phyloP scores from a whole-genome alignment of 2,888 invertebrate species.

The Pocota personata region DNA sequence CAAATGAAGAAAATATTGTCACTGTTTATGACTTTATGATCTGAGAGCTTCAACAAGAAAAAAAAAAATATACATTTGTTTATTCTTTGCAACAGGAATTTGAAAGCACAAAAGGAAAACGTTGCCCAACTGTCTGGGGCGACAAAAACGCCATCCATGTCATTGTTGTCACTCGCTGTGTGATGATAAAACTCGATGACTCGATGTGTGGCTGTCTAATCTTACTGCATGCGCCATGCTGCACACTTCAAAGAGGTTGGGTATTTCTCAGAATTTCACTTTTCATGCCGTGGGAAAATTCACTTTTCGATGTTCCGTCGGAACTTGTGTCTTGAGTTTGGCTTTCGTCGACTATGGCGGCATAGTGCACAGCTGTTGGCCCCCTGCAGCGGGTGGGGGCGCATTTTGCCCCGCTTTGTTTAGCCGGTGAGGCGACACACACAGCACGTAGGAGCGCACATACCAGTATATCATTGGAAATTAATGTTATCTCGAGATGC shows the following conservation, averaged over 20 bases:
- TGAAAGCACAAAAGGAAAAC: slow-evolving; percentile 42
- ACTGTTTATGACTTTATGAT: slow-evolving; percentile 37
- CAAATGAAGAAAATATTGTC: slow-evolving; percentile 11
- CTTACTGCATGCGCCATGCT: slow-evolving; percentile 56
- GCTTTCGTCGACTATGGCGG: background rate
- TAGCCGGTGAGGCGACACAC: background rate
- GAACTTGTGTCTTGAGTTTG: slow-evolving; percentile 4
- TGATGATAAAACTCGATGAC: slow-evolving; percentile 49
- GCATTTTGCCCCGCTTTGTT: slow-evolving; percentile 14
- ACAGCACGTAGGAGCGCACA: slow-evolving; percentile 42
- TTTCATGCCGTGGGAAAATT: slow-evolving; percentile 66
- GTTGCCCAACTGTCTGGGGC: slow-evolving; percentile 69
- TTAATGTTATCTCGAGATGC: slow-evolving; percentile 50
- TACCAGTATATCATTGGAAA: background rate
- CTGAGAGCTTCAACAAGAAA: slow-evolving; percentile 15
- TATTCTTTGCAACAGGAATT: slow-evolving; percentile 31
- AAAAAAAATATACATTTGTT: slow-evolving; percentile 21
- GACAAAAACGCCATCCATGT: background rate
- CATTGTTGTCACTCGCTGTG: slow-evolving; percentile 21
- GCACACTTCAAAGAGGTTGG: slow-evolving; percentile 47
- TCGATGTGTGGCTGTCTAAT: slow-evolving; percentile 39
- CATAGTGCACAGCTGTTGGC: slow-evolving; percentile 29
- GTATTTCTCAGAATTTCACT: slow-evolving; percentile 63
- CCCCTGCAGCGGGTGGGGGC: slow-evolving; percentile 35
- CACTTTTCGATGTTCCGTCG: slow-evolving; percentile 47